These are phyloP conservation scores for Oxyteleia sp. DNA, from an alignment of 2,888 invertebrate genomes.

Conservation along the genomic window DNA sequence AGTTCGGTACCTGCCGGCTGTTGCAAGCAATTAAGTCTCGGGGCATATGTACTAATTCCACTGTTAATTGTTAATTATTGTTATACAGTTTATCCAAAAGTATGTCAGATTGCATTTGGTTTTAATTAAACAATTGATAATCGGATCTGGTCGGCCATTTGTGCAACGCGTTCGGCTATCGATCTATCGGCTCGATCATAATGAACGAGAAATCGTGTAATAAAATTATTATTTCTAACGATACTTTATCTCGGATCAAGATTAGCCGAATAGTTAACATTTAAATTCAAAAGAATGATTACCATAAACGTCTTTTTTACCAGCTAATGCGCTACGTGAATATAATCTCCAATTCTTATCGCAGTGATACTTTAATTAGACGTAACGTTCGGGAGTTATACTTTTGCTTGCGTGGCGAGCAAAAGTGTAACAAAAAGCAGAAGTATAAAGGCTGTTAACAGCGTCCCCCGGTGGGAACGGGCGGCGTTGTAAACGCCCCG, in stretches of 20 bases:
- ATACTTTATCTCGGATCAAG: slow-evolving; percentile 29
- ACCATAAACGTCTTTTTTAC: slow-evolving; percentile 1
- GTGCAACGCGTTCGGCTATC: no score
- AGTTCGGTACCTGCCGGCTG: slow-evolving; percentile 76
- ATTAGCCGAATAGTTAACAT: slow-evolving; percentile 40
- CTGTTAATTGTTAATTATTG: slow-evolving; percentile 81
- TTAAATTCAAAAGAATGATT: slow-evolving; percentile 9
- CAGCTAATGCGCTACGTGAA: slow-evolving; percentile 3
- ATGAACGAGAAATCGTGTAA: slow-evolving; percentile 50
- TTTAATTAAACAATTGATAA: slow-evolving; percentile 72
- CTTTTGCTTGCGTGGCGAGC: slow-evolving; percentile 17
- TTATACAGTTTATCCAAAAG: slow-evolving; percentile 59
- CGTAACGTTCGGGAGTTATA: not conserved
- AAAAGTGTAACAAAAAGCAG: slow-evolving; percentile 27
- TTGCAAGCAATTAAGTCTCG: slow-evolving; percentile 83
- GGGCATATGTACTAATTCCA: slow-evolving; percentile 83
- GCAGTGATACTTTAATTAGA: slow-evolving; percentile 31
- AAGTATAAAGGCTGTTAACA: slow-evolving; percentile 19
- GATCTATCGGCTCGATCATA: slow-evolving; percentile 46
- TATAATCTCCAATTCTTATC: slow-evolving; percentile 29
- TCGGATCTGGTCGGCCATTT: no score
- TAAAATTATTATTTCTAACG: slow-evolving; percentile 52
- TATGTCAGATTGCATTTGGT: slow-evolving; percentile 51
- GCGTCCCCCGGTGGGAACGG: slow-evolving; percentile 17
- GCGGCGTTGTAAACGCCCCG: slow-evolving; percentile 24